Evolutionary conservation across 2,888 invertebrate genomes (phyloP).

Genomic region (Cordilura impudica): DNA sequence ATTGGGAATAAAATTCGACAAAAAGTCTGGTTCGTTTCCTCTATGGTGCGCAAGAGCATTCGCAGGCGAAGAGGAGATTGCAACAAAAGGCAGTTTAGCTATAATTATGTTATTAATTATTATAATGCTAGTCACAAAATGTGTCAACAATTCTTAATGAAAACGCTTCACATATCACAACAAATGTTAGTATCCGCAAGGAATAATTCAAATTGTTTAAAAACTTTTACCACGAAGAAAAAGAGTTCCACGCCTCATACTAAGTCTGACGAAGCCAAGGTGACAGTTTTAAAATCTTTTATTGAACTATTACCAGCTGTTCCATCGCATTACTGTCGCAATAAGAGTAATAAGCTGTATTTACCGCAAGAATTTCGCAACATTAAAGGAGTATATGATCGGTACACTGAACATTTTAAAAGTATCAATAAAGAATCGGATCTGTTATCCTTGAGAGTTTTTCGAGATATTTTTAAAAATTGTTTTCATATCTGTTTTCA

Average conservation of each 20-base stretch:
- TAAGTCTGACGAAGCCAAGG: conserved; percentile 32
- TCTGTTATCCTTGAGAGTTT: too few species aligned
- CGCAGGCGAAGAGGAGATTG: conserved; percentile 16
- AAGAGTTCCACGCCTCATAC: conserved; percentile 26
- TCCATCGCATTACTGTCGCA: conserved; percentile 20
- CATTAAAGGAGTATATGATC: too few species aligned
- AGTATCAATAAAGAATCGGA: too few species aligned
- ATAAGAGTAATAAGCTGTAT: conserved; percentile 25
- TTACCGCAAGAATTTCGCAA: too few species aligned
- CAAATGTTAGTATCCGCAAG: conserved; percentile 20
- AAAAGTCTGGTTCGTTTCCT: conserved; percentile 40
- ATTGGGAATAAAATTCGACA: conserved; percentile 44
- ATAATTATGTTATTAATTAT: conserved; percentile 41
- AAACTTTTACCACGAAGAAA: conserved; percentile 19
- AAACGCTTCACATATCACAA: conserved; percentile 56
- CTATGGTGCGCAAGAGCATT: conserved; percentile 26
- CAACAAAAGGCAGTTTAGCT: conserved; percentile 28
- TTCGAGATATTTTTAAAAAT: too few species aligned
- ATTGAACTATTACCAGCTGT: conserved; percentile 32
- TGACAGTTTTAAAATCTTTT: conserved; percentile 7
- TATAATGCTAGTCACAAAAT: conserved; percentile 33
- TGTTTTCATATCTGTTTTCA: too few species aligned
- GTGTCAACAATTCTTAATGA: conserved; percentile 54
- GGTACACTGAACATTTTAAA: too few species aligned
- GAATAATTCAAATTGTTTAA: conserved; percentile 20